Percentiles rank a stretch among this genome's conserved stretches.
Evolutionary conservation across 2,888 invertebrate species (phyloP).

Genomic region (Pristionchus japonicus): DNA sequence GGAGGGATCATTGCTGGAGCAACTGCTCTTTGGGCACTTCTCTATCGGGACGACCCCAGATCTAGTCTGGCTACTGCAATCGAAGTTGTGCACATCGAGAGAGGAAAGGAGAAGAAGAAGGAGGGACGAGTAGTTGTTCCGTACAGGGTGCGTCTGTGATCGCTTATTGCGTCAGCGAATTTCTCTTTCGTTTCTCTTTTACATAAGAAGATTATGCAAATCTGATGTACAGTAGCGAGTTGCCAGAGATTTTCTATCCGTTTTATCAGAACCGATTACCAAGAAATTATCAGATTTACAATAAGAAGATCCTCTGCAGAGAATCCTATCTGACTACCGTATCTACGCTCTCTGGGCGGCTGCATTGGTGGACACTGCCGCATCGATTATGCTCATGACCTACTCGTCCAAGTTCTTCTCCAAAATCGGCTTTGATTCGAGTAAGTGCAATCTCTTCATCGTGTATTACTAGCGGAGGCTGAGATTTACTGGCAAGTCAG

Average conservation of each 20-base stretch:
- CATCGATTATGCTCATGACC: slow-evolving; percentile 56
- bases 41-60: slow-evolving; percentile 40
- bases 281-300: too few relatives aligned
- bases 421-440: background rate
- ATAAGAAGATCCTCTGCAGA: slow-evolving; percentile 9
- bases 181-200: too few relatives aligned
- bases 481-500: too few relatives aligned
- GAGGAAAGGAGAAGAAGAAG: background rate
- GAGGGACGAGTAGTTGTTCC: background rate
- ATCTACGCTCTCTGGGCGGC: slow-evolving; percentile 58
- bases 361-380: slow-evolving; percentile 55
- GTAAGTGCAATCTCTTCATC: too few relatives aligned
- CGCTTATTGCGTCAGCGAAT: too few relatives aligned
- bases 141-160: slow-evolving; percentile 1
- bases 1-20: background rate
- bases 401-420: slow-evolving; percentile 49
- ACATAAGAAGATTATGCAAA: too few relatives aligned
- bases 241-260: too few relatives aligned
- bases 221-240: too few relatives aligned
- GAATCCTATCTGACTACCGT: slow-evolving; percentile 51
- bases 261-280: too few relatives aligned
- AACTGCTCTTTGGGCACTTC: background rate
- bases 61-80: background rate
- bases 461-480: too few relatives aligned
- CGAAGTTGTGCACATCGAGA: background rate